A percentile compares a stretch with the other conserved stretches of the same genome.
Evolutionary conservation across 2,888 invertebrate genomes (phyloP).

Genomic region (Odontomyia ornata): DNA sequence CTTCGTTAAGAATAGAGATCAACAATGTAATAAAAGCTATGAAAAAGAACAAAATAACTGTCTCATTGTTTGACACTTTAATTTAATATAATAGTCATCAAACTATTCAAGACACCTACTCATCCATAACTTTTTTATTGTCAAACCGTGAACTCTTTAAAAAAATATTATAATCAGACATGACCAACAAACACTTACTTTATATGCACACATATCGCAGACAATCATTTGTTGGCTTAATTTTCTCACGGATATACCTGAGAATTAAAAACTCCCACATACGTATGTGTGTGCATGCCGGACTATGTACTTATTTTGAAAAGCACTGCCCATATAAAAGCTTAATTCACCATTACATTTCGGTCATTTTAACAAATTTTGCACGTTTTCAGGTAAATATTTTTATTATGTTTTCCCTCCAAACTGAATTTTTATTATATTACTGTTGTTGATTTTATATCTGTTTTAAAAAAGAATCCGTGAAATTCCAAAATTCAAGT

Average conservation of each 20-base stretch:
- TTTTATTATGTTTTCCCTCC: conserved; percentile 35
- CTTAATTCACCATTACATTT: conserved; percentile 30
- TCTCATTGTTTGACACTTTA: background rate
- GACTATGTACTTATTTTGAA: too few relatives aligned
- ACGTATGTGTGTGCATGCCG: background rate
- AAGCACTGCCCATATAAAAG: background rate
- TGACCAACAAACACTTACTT: too few relatives aligned
- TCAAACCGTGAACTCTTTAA: too few relatives aligned
- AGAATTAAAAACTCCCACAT: background rate
- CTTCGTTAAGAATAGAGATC: too few relatives aligned
- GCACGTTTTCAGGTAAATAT: conserved; percentile 40
- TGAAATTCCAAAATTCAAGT: conserved; percentile 38
- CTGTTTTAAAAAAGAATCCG: conserved; percentile 21
- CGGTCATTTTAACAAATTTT: conserved; percentile 39
- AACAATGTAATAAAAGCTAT: too few relatives aligned
- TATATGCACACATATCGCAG: too few relatives aligned
- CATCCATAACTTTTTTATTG: background rate
- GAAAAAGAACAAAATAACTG: background rate
- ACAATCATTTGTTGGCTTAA: background rate
- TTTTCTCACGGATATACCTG: conserved; percentile 31
- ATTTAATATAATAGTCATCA: background rate
- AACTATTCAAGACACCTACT: background rate
- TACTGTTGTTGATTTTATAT: conserved; percentile 33
- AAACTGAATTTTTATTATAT: conserved; percentile 40
- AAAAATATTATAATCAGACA: too few relatives aligned